phyloP scores from a whole-genome alignment of 2,113 vertebrate species.

The Tautogolabrus adspersus region DNA sequence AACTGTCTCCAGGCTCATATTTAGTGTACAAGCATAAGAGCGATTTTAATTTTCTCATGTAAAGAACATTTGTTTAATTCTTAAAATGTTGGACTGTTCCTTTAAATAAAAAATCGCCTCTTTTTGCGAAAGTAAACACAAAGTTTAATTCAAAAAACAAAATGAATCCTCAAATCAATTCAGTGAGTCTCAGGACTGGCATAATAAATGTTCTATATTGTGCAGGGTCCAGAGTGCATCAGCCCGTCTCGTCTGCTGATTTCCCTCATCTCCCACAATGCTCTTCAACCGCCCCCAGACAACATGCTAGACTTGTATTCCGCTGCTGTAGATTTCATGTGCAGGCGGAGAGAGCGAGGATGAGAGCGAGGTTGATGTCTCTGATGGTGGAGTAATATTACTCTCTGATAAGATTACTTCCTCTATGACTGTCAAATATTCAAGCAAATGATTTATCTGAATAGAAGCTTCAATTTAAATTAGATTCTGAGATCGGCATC shows the following conservation, averaged over 20 bases:
- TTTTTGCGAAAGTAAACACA: background rate
- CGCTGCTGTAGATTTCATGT: conserved; percentile 28
- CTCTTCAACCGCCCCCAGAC: conserved; percentile 35
- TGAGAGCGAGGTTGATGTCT: conserved; percentile 21
- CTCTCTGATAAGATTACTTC: conserved; percentile 23
- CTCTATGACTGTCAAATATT: conserved; percentile 2
- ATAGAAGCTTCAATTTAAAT: background rate
- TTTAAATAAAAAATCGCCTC: background rate
- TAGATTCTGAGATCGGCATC: background rate
- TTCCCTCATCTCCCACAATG: conserved; percentile 42
- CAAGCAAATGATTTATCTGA: conserved; percentile 10
- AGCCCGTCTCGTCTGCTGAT: conserved; percentile 14
- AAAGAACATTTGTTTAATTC: background rate
- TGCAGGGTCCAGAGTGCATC: background rate
- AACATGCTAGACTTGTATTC: conserved; percentile 20
- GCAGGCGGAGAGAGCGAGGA: conserved; percentile 42
- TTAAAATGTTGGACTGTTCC: background rate
- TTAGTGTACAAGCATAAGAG: no score
- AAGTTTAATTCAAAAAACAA: background rate
- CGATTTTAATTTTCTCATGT: background rate
- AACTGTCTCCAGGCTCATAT: no score
- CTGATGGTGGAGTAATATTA: conserved; percentile 12
- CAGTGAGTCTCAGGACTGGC: background rate
- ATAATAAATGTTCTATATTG: background rate
- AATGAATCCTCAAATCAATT: background rate